Percentiles rank a stretch among this genome's conserved stretches.
Conservation (phyloP, 2,888 invertebrate genomes). For the Pseudanteris insignis region DNA sequence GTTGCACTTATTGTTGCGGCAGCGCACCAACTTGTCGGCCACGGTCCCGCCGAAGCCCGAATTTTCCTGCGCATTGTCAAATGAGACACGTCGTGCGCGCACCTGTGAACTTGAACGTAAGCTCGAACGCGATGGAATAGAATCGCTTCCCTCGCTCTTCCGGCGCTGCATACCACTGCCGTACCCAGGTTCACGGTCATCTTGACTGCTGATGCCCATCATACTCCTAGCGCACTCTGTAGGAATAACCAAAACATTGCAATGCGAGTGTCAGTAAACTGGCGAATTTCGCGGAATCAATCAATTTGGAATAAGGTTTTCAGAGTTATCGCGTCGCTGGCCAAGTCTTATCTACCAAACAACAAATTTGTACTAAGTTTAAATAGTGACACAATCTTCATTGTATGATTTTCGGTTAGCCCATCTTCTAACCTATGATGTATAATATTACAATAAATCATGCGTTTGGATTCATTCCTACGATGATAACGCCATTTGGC, state of each 20-base stretch:
- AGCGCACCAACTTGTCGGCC: slow-evolving; percentile 72
- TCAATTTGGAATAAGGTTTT: too few relatives aligned
- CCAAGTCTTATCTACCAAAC: too few relatives aligned
- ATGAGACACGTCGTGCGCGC: slow-evolving; percentile 69
- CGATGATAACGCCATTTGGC: too few relatives aligned
- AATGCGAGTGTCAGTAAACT: not conserved
- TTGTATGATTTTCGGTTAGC: too few relatives aligned
- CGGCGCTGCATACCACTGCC: slow-evolving; percentile 67
- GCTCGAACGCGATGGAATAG: slow-evolving; percentile 57
- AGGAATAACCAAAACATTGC: slow-evolving; percentile 30
- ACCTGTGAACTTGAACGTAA: slow-evolving; percentile 24
- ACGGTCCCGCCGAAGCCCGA: slow-evolving; percentile 66
- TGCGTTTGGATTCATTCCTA: too few relatives aligned
- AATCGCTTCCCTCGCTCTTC: slow-evolving; percentile 74
- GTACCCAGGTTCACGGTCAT: slow-evolving; percentile 51
- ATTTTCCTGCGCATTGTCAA: slow-evolving; percentile 68
- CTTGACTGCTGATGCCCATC: slow-evolving; percentile 51
- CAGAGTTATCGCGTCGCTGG: too few relatives aligned
- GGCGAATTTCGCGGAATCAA: too few relatives aligned
- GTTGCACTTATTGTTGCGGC: slow-evolving; percentile 84
- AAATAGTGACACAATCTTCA: too few relatives aligned
- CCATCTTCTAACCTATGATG: too few relatives aligned
- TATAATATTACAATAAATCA: too few relatives aligned
- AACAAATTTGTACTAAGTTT: too few relatives aligned
- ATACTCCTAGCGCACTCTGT: slow-evolving; percentile 62